Evolutionary conservation across 2,888 invertebrate genomes (phyloP), one percentile per base, ranked within the genome.

Genomic region (Lepidocyrtinus sp.): DNA sequence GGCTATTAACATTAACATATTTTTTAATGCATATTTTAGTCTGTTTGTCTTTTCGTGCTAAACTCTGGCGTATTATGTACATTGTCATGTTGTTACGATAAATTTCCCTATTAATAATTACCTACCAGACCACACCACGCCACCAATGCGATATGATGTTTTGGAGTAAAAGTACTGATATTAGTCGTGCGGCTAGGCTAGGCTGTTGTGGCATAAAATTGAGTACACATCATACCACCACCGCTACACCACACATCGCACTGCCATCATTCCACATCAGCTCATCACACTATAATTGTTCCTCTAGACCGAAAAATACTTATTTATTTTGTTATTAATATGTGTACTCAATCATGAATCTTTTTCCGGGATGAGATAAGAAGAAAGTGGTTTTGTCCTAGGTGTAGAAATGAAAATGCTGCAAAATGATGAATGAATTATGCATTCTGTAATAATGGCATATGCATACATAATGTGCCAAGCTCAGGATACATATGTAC

Each of bases 361-460:
- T 75, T n/a, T n/a, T 80, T 80, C 80, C 80, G 80, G 80, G 65
- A 80, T 75, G 79, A 69, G 79, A 80, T 80, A 80, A 75, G 79
- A 72, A 36, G 46, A 62, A 71, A 63, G 50, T 50, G 50, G n/a
- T 50, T 50, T 50, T 50, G 12, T 50, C 36, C 36, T 26, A 24
- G 59, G 61, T 71, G 59, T 26, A 65, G 19, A 59, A 63, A 27
- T n/a, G 65, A 59, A 50, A 50, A 50, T 50, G 50, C 50, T 50
- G 50, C 50, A 17, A 50, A 50, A 50, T 50, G 50, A 50, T 50
- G 55, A 22, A 73, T 73, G 73, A 75, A 69, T 75, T 69, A 75
- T 75, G 75, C 2, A 75, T 75, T 75, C 68, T 45, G 69, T 67
- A 69, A 22, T 63, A 63, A 63, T 63, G 63, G 22, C 26, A n/a